Evolutionary conservation across 2,888 invertebrate genomes (phyloP).

Genomic region (Heliconius erato): DNA sequence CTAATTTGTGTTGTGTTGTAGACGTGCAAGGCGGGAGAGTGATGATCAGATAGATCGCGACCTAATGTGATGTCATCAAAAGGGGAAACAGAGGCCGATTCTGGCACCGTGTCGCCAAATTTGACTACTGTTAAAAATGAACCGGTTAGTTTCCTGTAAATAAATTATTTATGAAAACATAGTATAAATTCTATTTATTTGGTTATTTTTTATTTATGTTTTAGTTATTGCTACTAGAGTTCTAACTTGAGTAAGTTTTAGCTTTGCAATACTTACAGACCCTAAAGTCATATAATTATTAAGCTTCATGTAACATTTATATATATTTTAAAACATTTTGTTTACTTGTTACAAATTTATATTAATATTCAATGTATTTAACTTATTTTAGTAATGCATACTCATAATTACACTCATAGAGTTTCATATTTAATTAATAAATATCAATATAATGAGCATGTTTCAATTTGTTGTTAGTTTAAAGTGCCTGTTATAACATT

Average conservation of each 20-base stretch:
- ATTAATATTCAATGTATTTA: background rate
- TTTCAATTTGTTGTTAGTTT: background rate
- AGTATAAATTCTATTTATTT: background rate
- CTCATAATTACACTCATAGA: background rate
- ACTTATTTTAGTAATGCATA: background rate
- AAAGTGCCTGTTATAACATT: background rate
- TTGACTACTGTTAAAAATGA: slow-evolving; percentile 79
- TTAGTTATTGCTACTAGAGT: too few relatives aligned
- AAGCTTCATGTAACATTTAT: background rate
- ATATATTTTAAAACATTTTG: background rate
- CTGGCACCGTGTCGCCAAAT: slow-evolving; percentile 84
- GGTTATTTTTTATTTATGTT: background rate
- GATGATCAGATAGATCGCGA: slow-evolving; percentile 80
- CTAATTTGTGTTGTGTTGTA: slow-evolving; percentile 65
- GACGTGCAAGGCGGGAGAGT: slow-evolving; percentile 81
- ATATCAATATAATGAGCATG: background rate
- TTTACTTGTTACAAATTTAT: background rate
- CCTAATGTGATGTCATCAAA: slow-evolving; percentile 86
- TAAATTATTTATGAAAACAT: slow-evolving; percentile 8
- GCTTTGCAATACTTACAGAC: background rate
- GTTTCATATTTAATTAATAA: background rate
- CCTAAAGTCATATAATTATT: background rate
- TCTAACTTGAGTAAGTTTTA: too few relatives aligned
- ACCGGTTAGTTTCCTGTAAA: slow-evolving; percentile 70
- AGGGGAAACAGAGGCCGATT: slow-evolving; percentile 86